A percentile compares a stretch with the other conserved stretches of the same genome.
phyloP scores from a whole-genome alignment of 2,888 invertebrate genomes.

The Muschampia plurimacula region DNA sequence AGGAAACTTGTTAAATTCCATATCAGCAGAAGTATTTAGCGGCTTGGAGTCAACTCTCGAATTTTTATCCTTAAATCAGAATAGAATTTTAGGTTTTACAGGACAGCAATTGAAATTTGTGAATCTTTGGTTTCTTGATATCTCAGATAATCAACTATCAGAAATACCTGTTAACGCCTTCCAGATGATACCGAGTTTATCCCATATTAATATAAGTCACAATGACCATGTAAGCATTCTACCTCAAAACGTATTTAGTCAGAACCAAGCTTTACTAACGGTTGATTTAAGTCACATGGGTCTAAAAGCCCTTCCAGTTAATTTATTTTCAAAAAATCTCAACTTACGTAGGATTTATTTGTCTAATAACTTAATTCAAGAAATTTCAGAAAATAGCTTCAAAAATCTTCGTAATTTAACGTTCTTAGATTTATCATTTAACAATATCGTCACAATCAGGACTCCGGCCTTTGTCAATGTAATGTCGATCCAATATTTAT shows the following conservation, averaged over 20 bases:
- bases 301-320: constrained; percentile 89
- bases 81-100: constrained; percentile 89
- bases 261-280: constrained; percentile 88
- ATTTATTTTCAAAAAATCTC: constrained; percentile 88
- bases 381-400: constrained; percentile 92
- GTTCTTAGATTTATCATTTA: constrained; percentile 91
- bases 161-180: constrained; percentile 90
- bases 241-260: constrained; percentile 89
- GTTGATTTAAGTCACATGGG: constrained; percentile 92
- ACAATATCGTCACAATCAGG: constrained; percentile 91
- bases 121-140: constrained; percentile 89
- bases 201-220: constrained; percentile 90
- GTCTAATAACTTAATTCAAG: constrained; percentile 90
- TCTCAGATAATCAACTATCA: constrained; percentile 92
- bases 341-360: constrained; percentile 89
- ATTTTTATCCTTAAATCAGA: constrained; percentile 90
- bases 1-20: constrained; percentile 90
- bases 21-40: constrained; percentile 90
- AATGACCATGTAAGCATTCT: constrained; percentile 89
- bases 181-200: constrained; percentile 87
- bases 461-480: constrained; percentile 92
- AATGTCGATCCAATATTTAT: constrained; percentile 89
- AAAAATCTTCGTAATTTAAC: constrained; percentile 91
- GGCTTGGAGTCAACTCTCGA: constrained; percentile 91
- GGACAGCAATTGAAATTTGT: constrained; percentile 87